Evolutionary conservation across 2,888 invertebrate species (phyloP).

Genomic region (Tenodera sinensis): DNA sequence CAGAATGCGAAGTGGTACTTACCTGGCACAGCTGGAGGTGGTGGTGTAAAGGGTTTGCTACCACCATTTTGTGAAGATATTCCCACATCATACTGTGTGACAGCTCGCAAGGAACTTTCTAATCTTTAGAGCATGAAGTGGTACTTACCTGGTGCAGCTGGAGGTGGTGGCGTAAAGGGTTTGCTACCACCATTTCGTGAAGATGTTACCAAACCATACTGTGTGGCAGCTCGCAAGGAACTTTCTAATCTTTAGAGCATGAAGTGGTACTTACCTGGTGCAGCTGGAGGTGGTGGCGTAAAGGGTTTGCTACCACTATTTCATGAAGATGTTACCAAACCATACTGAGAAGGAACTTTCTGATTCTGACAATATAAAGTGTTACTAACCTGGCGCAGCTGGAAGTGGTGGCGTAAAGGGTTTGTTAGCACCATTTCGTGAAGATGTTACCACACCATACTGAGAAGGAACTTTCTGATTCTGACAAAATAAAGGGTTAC

Average conservation of each 20-base stretch:
- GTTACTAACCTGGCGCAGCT: background rate
- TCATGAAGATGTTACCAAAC: no score
- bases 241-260: no score
- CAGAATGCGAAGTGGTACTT: no score
- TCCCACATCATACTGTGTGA: conserved; percentile 47
- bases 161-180: no score
- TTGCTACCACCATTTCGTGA: no score
- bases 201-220: no score
- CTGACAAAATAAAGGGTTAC: background rate
- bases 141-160: no score
- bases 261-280: no score
- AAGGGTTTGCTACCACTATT: no score
- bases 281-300: no score
- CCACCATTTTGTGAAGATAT: conserved; percentile 41
- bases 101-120: conserved; percentile 41
- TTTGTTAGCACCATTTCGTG: conserved; percentile 36
- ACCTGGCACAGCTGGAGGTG: conserved; percentile 31
- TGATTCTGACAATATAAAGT: no score
- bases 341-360: no score
- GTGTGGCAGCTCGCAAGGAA: conserved; percentile 41
- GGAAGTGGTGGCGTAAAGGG: conserved; percentile 45
- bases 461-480: conserved; percentile 43
- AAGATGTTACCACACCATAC: conserved; percentile 46
- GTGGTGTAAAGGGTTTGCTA: conserved; percentile 43
- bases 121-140: background rate